These are phyloP conservation scores for Meriones unguiculatus DNA, from an alignment of 2,113 vertebrate species.

Conservation along the genomic window DNA sequence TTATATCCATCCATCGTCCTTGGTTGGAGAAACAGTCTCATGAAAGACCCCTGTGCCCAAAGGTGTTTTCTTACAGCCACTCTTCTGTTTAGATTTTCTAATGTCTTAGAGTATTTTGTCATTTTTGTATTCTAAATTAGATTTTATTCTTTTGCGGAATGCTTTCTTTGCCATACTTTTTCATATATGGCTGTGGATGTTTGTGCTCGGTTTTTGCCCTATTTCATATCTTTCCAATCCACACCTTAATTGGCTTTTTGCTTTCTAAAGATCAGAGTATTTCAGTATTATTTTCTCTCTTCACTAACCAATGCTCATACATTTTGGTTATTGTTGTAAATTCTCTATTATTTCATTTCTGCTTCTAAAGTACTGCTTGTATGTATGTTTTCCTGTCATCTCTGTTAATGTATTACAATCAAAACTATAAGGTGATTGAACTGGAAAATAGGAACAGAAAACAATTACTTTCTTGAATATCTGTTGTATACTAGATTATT, in stretches of 20 bases:
- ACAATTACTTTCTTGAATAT: not conserved
- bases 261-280: not conserved
- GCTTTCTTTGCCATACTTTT: not conserved
- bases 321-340: not conserved
- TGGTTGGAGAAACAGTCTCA: too few species aligned
- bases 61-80: not conserved
- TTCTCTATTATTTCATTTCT: constrained; percentile 32
- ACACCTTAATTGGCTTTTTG: not conserved
- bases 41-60: too few species aligned
- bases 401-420: not conserved
- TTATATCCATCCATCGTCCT: too few species aligned
- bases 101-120: constrained; percentile 10
- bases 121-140: constrained; percentile 11
- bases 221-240: not conserved
- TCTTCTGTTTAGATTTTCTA: constrained; percentile 52
- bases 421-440: constrained; percentile 27
- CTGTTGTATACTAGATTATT: not conserved
- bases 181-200: not conserved
- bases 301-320: not conserved
- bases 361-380: constrained; percentile 1
- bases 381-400: constrained; percentile 38
- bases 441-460: constrained; percentile 37
- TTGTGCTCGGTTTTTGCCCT: not conserved
- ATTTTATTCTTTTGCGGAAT: constrained; percentile 46
- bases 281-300: not conserved